These are phyloP conservation scores for Hycleus cichorii DNA, from an alignment of 1,140 invertebrate genomes.

Conservation along the genomic window DNA sequence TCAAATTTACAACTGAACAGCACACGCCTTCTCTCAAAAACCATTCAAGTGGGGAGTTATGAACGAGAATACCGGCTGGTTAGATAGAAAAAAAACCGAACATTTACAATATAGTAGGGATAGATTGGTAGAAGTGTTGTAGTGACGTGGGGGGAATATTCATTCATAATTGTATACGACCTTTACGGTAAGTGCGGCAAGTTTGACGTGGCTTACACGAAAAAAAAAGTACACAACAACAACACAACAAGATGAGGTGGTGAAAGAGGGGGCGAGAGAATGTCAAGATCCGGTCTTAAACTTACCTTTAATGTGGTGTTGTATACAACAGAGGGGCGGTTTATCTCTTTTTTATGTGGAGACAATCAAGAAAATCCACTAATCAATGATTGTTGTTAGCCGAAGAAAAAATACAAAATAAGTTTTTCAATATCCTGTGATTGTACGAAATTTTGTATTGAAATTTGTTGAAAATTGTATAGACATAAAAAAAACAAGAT, in stretches of 20 bases:
- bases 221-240: too few species aligned
- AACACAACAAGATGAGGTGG: neutral
- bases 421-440: too few species aligned
- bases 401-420: too few species aligned
- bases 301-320: constrained; percentile 4
- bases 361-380: too few species aligned
- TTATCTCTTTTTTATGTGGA: too few species aligned
- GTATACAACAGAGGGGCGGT: neutral
- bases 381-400: too few species aligned
- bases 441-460: neutral
- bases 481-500: too few species aligned
- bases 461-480: neutral
- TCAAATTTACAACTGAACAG: constrained; percentile 27
- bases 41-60: constrained; percentile 21
- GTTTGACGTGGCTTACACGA: too few species aligned
- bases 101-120: constrained; percentile 8
- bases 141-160: constrained; percentile 6
- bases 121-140: neutral
- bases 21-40: constrained; percentile 16
- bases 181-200: constrained; percentile 10
- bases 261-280: constrained; percentile 3
- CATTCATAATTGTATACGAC: constrained; percentile 25
- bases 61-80: constrained; percentile 20
- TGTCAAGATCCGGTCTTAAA: constrained; percentile 21
- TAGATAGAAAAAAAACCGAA: too few species aligned